Evolutionary conservation across 2,888 invertebrate genomes (phyloP).

Genomic region (Syrista parreyssii): DNA sequence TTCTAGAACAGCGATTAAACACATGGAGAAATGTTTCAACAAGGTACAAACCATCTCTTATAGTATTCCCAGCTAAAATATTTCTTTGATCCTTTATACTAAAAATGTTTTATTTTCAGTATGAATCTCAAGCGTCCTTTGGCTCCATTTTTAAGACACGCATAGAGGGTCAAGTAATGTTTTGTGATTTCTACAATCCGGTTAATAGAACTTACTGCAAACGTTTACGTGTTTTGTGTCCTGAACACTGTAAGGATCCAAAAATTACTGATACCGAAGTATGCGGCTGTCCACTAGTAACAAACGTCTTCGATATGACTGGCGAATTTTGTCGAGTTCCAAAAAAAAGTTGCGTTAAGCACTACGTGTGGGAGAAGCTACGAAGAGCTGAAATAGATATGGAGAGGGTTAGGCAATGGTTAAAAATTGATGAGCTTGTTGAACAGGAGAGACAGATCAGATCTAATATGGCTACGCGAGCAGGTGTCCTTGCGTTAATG

Average conservation of each 20-base stretch:
- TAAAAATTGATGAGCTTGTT: constrained; percentile 91
- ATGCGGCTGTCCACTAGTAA: constrained; percentile 92
- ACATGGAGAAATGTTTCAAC: constrained; percentile 98
- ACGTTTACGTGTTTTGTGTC: constrained; percentile 92
- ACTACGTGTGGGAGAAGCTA: constrained; percentile 96
- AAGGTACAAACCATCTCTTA: constrained; percentile 70
- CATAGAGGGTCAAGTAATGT: constrained; percentile 96
- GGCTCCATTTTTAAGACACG: constrained; percentile 94
- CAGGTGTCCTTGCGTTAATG: constrained; percentile 93
- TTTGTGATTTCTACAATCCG: constrained; percentile 96
- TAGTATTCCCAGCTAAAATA: constrained; percentile 6
- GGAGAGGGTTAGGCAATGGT: constrained; percentile 92
- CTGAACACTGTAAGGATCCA: constrained; percentile 96
- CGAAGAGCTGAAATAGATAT: constrained; percentile 94
- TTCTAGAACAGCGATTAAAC: constrained; percentile 90
- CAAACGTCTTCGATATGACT: constrained; percentile 84
- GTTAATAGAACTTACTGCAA: constrained; percentile 94
- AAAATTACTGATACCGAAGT: constrained; percentile 89
- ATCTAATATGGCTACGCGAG: constrained; percentile 79
- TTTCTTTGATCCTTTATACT: neutral
- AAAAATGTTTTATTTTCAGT: constrained; percentile 65
- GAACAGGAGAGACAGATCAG: constrained; percentile 93
- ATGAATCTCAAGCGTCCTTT: constrained; percentile 96
- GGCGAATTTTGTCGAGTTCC: constrained; percentile 89
- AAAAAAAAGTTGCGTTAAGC: constrained; percentile 90